phyloP scores from a whole-genome alignment of 2,113 vertebrate genomes.

The Hystrix cristata region DNA sequence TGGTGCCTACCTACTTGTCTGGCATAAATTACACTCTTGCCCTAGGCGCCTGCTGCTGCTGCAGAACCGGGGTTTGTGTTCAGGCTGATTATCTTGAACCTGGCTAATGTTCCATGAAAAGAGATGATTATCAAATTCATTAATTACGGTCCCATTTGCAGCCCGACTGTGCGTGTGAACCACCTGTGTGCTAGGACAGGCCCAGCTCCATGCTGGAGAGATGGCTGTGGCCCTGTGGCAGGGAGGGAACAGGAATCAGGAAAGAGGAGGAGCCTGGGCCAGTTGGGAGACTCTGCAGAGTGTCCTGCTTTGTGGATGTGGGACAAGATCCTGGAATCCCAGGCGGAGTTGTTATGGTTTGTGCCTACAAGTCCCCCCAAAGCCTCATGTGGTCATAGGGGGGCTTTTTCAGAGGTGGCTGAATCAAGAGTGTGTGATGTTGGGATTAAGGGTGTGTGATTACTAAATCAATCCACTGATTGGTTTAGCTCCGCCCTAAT shows the following conservation, averaged over 20 bases:
- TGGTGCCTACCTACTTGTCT: background rate
- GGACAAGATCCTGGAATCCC: background rate
- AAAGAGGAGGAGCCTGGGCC: accelerated
- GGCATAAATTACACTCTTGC: background rate
- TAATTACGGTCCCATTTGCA: constrained; percentile 37
- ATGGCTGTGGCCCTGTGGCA: background rate
- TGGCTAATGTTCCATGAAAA: constrained; percentile 61
- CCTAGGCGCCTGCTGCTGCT: background rate
- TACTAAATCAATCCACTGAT: too few species aligned
- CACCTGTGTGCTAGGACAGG: background rate
- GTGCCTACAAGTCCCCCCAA: too few species aligned
- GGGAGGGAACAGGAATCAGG: background rate
- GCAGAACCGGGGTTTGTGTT: background rate
- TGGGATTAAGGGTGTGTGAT: too few species aligned
- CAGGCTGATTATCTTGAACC: constrained; percentile 16
- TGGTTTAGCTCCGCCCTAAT: too few species aligned
- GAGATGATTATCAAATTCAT: background rate
- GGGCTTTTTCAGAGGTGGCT: too few species aligned
- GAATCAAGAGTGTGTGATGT: too few species aligned
- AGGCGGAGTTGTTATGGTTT: too few species aligned
- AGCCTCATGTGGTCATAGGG: too few species aligned
- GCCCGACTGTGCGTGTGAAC: background rate
- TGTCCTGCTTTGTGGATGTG: background rate
- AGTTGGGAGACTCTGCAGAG: too few species aligned
- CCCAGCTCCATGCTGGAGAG: background rate